Conservation (phyloP, 2,113 vertebrate species). For the Apus apus region DNA sequence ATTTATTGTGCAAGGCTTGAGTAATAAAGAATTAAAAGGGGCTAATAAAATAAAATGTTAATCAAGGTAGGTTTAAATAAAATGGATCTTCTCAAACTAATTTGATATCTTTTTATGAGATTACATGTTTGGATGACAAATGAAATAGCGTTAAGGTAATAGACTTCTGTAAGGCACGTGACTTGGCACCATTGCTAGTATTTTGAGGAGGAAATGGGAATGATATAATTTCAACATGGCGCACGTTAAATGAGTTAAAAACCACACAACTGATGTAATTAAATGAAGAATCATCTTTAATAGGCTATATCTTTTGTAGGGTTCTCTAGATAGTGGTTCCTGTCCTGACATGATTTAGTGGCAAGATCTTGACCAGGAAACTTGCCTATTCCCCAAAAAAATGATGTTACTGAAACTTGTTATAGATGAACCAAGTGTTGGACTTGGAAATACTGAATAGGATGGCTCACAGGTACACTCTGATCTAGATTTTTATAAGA, state of each 20-base stretch:
- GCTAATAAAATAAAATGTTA: conserved; percentile 61
- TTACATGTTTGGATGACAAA: conserved; percentile 48
- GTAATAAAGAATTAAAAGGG: conserved; percentile 49
- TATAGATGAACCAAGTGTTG: background rate
- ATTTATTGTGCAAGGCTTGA: background rate
- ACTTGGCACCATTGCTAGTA: conserved; percentile 3
- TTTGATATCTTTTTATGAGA: conserved; percentile 38
- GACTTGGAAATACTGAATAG: background rate
- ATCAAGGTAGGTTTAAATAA: conserved; percentile 52
- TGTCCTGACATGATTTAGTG: background rate
- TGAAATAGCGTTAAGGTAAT: conserved; percentile 29
- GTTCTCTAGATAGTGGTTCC: background rate
- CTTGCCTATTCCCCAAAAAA: background rate
- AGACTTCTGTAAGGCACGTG: conserved; percentile 48
- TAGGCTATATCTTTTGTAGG: background rate
- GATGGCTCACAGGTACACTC: background rate
- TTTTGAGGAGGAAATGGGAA: conserved; percentile 11
- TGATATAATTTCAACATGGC: background rate
- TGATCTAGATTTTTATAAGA: background rate
- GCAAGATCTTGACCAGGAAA: background rate
- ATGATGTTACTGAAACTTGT: background rate
- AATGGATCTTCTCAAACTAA: conserved; percentile 29
- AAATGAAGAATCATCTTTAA: background rate
- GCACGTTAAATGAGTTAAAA: background rate
- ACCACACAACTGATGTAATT: background rate